Evolutionary conservation across 2,797 vertebrate genomes (phyloP), one percentile per base, ranked within the genome.

Genomic region (Hemitrygon akajei): DNA sequence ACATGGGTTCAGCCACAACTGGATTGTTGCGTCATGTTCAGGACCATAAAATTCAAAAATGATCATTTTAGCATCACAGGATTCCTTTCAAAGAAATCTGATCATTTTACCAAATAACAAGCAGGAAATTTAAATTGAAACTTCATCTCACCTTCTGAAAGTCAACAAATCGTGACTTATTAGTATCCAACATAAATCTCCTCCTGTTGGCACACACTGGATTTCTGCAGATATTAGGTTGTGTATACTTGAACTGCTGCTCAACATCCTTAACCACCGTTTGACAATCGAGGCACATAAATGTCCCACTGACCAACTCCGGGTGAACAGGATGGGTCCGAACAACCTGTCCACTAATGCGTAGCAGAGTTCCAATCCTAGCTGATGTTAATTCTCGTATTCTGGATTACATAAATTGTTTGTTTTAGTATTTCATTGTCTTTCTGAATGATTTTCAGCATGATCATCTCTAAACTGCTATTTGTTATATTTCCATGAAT

Each of bases 181-280:
- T 98, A 0, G 99, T 99, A 96, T 99, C 98, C 12, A 99, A 97
- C 95, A 99, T 97, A 96, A 99, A 99, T 95, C 99, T 97, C 89
- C 96, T 96, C 71, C 99, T 98, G 95, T 99, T 99, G 97, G 97
- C 98, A 96, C 99, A 99, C 94, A 99, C 98, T 0, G 99, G 98
- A 95, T 99, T 99, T 86, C 98, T 97, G 96, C 99, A 99, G 96
- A 99, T 98, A 95, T 97, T 98, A 0, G 99, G 99, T 30, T 98
- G 98, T 0, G 98, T 99, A 95, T 99, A 99, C 94, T 99, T 99
- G 96, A 99, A 99, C 95, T 99, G 99, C 96, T 99, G 99, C 6
- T 99, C 98, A 94, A 99, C 98, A 0, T 99, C 99, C 94, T 97
- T 99, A 95, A 99, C 96, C 95, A 98, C 93, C 0, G 98, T 98